These are phyloP conservation scores for Eulemur coronatus DNA, from an alignment of 2,797 vertebrate species.

Conservation along the genomic window DNA sequence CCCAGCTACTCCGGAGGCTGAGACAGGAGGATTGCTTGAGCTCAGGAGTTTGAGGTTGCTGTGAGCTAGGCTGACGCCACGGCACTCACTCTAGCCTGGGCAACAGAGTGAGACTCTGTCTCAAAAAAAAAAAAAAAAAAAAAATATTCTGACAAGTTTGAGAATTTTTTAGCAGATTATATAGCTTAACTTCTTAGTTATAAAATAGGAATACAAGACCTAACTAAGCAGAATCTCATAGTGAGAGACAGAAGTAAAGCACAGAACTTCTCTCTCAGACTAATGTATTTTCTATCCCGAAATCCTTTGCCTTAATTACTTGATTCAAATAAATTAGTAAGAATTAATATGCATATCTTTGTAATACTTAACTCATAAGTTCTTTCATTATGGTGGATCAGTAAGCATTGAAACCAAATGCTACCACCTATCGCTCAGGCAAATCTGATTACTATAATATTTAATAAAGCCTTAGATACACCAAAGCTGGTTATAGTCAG, in stretches of 20 bases:
- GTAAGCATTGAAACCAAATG: not conserved
- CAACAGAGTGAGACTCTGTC: no score
- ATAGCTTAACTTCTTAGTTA: not conserved
- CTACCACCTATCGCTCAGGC: not conserved
- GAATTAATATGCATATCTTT: slow-evolving; percentile 12
- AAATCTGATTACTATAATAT: slow-evolving; percentile 38
- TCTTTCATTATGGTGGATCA: not conserved
- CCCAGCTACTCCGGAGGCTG: no score
- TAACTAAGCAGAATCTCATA: not conserved
- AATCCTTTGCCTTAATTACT: not conserved
- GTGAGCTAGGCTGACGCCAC: no score
- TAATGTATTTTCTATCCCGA: not conserved
- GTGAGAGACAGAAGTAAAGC: not conserved
- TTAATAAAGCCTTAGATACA: slow-evolving; percentile 42
- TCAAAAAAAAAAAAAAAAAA: no score
- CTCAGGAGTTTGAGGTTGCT: no score
- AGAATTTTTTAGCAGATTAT: not conserved
- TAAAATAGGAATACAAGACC: not conserved
- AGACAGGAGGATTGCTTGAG: no score
- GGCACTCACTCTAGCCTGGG: no score
- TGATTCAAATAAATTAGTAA: not conserved
- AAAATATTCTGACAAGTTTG: not conserved
- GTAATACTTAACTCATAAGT: not conserved
- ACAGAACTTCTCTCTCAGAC: not conserved
- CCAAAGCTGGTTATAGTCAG: not conserved